Conservation (phyloP, 2,113 vertebrate species). For the Zosterops hypoxanthus region DNA sequence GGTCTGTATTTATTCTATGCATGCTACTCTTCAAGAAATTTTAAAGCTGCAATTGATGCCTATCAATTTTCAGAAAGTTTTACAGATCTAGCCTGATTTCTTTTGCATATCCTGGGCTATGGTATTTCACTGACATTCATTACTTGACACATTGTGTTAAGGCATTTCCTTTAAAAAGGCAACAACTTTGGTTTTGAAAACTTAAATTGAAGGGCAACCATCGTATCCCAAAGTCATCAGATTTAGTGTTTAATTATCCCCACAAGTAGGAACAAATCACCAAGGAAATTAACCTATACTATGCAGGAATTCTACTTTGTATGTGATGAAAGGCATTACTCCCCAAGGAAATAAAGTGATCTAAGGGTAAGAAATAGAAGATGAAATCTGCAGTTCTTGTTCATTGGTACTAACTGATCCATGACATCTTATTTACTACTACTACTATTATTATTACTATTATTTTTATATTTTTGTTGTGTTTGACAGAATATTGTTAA, state of each 20-base stretch:
- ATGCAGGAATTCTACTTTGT: not conserved
- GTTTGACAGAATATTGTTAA: not conserved
- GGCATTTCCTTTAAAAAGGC: not conserved
- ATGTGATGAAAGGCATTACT: not conserved
- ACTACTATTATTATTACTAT: not conserved
- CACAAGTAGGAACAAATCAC: not conserved
- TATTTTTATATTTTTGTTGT: not conserved
- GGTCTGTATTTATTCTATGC: not conserved
- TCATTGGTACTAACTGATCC: not conserved
- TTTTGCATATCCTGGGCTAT: not conserved
- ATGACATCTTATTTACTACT: not conserved
- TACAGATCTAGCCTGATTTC: not conserved
- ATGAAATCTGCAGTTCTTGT: not conserved
- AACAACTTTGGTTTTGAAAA: not conserved
- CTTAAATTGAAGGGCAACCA: not conserved
- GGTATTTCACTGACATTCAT: not conserved
- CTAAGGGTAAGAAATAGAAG: not conserved
- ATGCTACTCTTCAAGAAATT: not conserved
- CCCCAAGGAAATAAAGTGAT: not conserved
- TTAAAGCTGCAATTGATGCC: not conserved
- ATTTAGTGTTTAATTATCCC: conserved; percentile 16
- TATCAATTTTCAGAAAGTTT: not conserved
- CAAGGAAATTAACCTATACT: conserved; percentile 27
- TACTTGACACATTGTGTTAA: not conserved
- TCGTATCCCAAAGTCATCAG: not conserved